Evolutionary conservation across 2,113 vertebrate genomes (phyloP).

Genomic region (Podarcis raffonei): DNA sequence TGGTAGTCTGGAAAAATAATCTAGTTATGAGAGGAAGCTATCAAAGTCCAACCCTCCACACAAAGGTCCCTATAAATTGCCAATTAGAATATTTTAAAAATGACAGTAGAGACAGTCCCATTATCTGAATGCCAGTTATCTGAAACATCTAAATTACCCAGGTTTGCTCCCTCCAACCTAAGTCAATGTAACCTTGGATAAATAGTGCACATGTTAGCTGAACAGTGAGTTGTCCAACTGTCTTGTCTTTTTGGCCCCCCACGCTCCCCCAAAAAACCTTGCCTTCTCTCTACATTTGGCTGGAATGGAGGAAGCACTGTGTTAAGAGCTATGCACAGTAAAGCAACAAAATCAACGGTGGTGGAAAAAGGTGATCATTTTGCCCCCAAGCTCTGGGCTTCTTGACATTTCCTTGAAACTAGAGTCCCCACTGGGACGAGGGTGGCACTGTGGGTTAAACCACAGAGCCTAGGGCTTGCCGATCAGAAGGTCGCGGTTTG

Average conservation of each 20-base stretch:
- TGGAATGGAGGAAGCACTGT: background rate
- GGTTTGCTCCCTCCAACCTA: background rate
- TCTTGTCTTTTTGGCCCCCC: background rate
- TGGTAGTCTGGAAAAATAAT: background rate
- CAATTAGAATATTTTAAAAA: background rate
- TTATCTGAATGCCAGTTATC: background rate
- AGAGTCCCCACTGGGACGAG: background rate
- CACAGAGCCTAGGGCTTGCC: too few species aligned
- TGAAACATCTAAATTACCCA: background rate
- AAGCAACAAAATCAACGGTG: background rate
- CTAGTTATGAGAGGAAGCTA: background rate
- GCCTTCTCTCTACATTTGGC: background rate
- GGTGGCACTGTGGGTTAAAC: too few species aligned
- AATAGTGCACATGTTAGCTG: background rate
- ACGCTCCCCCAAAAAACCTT: too few species aligned
- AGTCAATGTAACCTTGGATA: slow-evolving; percentile 8
- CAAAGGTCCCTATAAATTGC: background rate
- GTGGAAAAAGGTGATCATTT: background rate
- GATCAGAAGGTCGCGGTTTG: too few species aligned
- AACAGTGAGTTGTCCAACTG: background rate
- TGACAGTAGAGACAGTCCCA: background rate
- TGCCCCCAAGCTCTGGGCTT: background rate
- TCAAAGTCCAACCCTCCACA: background rate
- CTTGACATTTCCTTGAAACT: background rate
- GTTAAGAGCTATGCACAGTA: background rate